Evolutionary conservation across 2,113 vertebrate species (phyloP).

Genomic region (Lophura nycthemera): DNA sequence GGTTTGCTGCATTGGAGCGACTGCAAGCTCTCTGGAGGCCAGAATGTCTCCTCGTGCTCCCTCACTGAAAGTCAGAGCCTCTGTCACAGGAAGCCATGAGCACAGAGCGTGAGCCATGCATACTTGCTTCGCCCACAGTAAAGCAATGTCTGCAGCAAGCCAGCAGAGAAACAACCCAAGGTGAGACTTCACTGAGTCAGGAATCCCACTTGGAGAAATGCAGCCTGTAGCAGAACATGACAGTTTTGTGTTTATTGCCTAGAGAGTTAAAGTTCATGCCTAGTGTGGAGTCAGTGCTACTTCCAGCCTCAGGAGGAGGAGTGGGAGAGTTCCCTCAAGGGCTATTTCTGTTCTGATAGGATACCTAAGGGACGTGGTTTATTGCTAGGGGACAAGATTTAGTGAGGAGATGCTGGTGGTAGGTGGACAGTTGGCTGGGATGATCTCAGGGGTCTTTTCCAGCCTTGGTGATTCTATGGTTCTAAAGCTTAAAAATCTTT

Average conservation of each 20-base stretch:
- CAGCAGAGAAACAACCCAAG: not conserved
- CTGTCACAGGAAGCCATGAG: not conserved
- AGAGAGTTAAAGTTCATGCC: not conserved
- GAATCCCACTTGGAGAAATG: not conserved
- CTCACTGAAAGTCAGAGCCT: not conserved
- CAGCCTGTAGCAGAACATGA: not conserved
- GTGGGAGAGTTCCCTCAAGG: not conserved
- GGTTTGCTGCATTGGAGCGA: not conserved
- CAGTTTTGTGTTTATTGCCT: not conserved
- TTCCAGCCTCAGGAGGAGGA: not conserved
- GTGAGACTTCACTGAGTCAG: not conserved
- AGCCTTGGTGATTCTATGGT: too few species aligned
- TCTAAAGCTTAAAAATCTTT: conserved; percentile 3
- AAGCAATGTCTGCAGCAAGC: not conserved
- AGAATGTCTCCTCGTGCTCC: not conserved
- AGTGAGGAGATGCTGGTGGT: too few species aligned
- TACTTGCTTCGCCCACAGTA: not conserved
- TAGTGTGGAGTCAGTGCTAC: not conserved
- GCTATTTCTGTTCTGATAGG: not conserved
- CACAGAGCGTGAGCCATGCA: not conserved
- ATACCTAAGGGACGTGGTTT: not conserved
- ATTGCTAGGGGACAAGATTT: too few species aligned
- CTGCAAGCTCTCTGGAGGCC: not conserved
- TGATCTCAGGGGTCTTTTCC: too few species aligned
- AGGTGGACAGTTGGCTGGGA: too few species aligned